Base-by-base conservation (phyloP, 2,797 vertebrate species). In the Kryptopterus vitreolus region DNA sequence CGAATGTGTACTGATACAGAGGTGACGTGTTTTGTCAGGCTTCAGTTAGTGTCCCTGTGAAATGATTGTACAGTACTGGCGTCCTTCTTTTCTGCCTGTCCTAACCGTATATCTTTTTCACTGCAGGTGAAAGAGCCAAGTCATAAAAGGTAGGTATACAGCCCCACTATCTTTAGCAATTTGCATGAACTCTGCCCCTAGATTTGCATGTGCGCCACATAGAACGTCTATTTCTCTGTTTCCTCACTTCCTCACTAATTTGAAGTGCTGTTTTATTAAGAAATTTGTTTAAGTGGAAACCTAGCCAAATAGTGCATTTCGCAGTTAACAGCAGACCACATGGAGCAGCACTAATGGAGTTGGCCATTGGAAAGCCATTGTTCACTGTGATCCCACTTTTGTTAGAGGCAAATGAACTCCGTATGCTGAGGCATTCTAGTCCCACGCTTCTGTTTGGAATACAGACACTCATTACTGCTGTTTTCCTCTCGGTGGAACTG, bases 401-500 rank as follows among this genome's bases (percentile, higher is more conserved):
- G 92, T 93, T 88, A 86, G 80, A 77, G 77, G 81, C 70, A 83
- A 88, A 86, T 85, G 79, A 87, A 88, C 90, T 87, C 78, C 65
- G 59, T 85, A 83, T 83, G 87, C 85, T 68, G 81, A 87, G 91
- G 92, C 92, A 89, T 90, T 91, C 46, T 9, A 92, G 89, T 88
- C 89, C 90, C 89, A 89, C 91, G 89, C 89, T 91, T 90, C 82
- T 88, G 88, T 84, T 83, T 50, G 87, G 85, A 77, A 87, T 82
- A 91, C 89, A 92, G 88, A 88, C 91, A 88, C 84, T 88, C 92
- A 92, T 94, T 93, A 92, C 88, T 89, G 29, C 69, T 35, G 50
- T 35, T 72, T 72, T 55, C 84, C 83, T n/a, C 87, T 86, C 66
- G 61, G 1, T 63, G 79, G 61, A 65, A 86, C 89, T 85, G 82